Evolutionary conservation across 2,888 invertebrate species (phyloP).

Genomic region (Empis livida): DNA sequence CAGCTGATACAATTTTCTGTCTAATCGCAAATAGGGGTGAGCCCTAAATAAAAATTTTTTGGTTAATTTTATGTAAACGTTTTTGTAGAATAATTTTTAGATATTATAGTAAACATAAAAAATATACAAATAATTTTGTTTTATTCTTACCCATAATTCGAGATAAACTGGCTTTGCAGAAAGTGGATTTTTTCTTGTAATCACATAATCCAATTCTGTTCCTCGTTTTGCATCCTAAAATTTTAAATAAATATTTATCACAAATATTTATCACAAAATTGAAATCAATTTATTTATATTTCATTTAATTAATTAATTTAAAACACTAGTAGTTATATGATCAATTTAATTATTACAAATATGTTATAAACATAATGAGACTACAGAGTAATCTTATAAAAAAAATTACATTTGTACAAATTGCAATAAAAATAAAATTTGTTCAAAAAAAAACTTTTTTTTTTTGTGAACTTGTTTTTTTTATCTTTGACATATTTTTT

Average conservation of each 20-base stretch:
- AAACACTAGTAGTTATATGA: too few species aligned
- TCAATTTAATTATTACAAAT: not conserved
- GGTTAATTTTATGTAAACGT: too few species aligned
- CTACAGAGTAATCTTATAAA: not conserved
- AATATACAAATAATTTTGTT: not conserved
- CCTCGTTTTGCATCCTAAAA: slow-evolving; percentile 63
- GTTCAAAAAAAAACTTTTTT: too few species aligned
- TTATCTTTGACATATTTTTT: slow-evolving; percentile 11
- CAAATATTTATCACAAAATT: not conserved
- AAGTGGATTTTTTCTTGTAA: slow-evolving; percentile 66
- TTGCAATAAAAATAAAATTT: too few species aligned
- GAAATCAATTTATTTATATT: not conserved
- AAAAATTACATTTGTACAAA: too few species aligned
- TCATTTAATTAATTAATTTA: too few species aligned
- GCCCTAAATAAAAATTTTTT: slow-evolving; percentile 44
- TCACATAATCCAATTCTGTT: slow-evolving; percentile 67
- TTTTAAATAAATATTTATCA: slow-evolving; percentile 13
- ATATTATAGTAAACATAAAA: not conserved
- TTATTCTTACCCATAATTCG: slow-evolving; percentile 62
- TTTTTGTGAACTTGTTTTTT: slow-evolving; percentile 7
- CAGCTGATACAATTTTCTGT: slow-evolving; percentile 59
- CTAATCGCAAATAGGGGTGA: slow-evolving; percentile 65
- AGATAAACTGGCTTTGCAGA: slow-evolving; percentile 66
- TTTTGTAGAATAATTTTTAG: not conserved
- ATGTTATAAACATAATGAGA: not conserved